Base-by-base conservation (phyloP, 2,113 vertebrate genomes). In the Rutilus rutilus region DNA sequence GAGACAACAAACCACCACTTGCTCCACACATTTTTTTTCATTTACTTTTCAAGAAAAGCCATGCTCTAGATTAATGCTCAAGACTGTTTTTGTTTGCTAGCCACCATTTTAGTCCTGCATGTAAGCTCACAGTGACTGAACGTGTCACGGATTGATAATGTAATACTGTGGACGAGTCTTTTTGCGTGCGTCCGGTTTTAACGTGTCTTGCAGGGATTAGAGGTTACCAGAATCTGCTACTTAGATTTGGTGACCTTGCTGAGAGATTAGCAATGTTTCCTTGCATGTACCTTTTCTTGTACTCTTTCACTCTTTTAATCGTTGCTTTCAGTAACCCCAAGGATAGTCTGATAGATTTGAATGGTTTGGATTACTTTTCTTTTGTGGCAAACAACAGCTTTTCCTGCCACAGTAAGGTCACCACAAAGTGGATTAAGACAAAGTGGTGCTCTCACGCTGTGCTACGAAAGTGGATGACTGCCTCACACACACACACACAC, bases 381-480 rank as follows among this genome's bases (percentile, higher is more conserved):
- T 59, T 50, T 62, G 39, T 75, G 77, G 86, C 57, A 84, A 79
- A 79, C 52, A 69, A 42, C 86, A 87, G 86, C 71, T 85, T 87
- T 87, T 69, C 67, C 59, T 67, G 69, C 65, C 67, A 50, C 50
- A 77, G 83, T 60, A 64, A 87, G 86, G 82, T 79, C 75, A 87
- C 19, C 74, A 78, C 33, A 79, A 78, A 84, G 81, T 79, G 82
- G 86, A 85, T 87, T 79, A 84, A 75, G 36, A 54, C 77, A 47
- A 59, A 75, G 57, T 64, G 77, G 25, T 7, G 25, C 12, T 50
- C 62, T 78, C 47, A 78, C 27, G 39, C 78, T 81, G 76, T 59
- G 45, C 62, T 39, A 15, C 1, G 21, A n/a, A 75, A 50, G 67
- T 60, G 27, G 83, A 21, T 33, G 21, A 25, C 45, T 67, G 62